Conservation (phyloP, 2,113 vertebrate species). For the Leucoraja erinaceus region DNA sequence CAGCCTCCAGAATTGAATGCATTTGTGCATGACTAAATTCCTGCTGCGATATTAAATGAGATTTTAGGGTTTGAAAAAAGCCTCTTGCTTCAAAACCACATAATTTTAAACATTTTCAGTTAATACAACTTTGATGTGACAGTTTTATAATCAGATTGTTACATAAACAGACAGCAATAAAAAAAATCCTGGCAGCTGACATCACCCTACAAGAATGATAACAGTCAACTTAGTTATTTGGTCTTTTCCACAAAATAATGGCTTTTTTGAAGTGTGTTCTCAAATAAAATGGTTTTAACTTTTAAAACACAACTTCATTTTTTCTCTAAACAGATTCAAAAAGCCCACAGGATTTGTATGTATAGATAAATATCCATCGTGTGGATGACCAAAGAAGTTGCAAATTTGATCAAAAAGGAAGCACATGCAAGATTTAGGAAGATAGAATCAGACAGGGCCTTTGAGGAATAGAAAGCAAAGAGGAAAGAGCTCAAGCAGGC, state of each 20-base stretch:
- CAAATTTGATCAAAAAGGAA: no score
- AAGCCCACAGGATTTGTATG: neutral
- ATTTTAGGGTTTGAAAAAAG: neutral
- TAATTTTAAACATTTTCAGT: neutral
- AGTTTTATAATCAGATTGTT: neutral
- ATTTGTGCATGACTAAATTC: neutral
- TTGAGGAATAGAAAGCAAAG: no score
- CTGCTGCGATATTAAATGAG: neutral
- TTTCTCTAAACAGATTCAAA: neutral
- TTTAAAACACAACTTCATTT: neutral
- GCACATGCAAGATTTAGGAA: no score
- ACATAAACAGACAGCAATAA: neutral
- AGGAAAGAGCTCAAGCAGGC: no score
- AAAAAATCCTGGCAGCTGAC: neutral
- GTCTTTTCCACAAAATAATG: neutral
- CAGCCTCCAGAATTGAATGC: neutral
- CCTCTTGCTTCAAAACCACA: neutral
- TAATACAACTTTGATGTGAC: neutral
- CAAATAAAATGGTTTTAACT: neutral
- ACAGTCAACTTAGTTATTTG: neutral
- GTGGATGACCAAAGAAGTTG: no score
- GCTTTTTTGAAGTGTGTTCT: neutral
- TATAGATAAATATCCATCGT: neutral
- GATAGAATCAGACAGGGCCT: no score
- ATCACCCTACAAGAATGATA: neutral